Conservation (phyloP, 2,113 vertebrate species). For the Polypterus senegalus region DNA sequence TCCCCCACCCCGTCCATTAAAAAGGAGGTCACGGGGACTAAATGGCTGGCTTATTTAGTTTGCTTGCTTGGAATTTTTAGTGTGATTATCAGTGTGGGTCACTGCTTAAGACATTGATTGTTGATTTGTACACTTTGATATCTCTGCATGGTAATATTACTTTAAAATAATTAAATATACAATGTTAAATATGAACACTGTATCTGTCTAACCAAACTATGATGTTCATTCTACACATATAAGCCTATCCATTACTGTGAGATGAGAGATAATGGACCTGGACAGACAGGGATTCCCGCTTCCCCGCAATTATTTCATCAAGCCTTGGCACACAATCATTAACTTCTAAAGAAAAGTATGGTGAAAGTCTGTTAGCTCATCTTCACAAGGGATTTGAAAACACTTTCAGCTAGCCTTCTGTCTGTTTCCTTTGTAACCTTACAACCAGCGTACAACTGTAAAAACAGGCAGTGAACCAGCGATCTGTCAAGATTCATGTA, state of each 20-base stretch:
- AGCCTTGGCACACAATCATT: constrained; percentile 16
- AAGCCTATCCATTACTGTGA: constrained; percentile 6
- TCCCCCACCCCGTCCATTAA: too few species aligned
- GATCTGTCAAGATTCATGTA: constrained; percentile 30
- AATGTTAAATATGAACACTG: too few species aligned
- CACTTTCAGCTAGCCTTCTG: constrained; percentile 17
- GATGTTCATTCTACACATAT: background rate
- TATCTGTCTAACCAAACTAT: background rate
- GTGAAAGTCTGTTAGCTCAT: constrained; percentile 13
- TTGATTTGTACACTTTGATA: too few species aligned
- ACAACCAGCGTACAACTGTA: constrained; percentile 34
- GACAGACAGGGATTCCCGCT: constrained; percentile 18
- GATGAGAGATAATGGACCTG: constrained; percentile 16
- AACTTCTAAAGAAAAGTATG: constrained; percentile 3
- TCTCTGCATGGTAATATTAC: too few species aligned
- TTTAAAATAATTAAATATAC: too few species aligned
- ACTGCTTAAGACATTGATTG: too few species aligned
- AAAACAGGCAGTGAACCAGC: constrained; percentile 31
- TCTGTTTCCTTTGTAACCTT: constrained; percentile 29
- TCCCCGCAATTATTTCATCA: constrained; percentile 11
- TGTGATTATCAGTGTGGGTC: too few species aligned
- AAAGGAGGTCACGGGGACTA: too few species aligned
- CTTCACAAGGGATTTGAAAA: constrained; percentile 25
- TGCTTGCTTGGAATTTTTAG: too few species aligned
- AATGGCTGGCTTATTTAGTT: too few species aligned